Conservation (phyloP, 2,113 vertebrate species). For the Megalops atlanticus region DNA sequence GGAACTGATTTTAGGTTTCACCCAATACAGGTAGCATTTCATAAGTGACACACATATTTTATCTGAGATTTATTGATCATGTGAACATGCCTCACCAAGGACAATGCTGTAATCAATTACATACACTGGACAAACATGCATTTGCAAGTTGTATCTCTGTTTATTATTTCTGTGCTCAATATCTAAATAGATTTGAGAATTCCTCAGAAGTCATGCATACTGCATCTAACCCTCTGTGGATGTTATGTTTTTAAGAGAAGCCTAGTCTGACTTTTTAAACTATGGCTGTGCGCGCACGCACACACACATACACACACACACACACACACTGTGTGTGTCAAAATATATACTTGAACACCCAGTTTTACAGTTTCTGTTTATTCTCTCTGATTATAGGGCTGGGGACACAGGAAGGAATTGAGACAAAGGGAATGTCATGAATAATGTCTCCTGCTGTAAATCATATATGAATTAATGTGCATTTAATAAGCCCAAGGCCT, state of each 20-base stretch:
- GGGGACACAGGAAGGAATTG: background rate
- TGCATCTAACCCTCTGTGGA: too few species aligned
- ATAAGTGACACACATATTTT: background rate
- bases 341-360: background rate
- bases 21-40: background rate
- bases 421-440: conserved; percentile 22
- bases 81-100: background rate
- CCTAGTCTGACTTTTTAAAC: too few species aligned
- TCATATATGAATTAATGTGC: conserved; percentile 32
- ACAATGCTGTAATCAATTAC: background rate
- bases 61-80: background rate
- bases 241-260: too few species aligned
- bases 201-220: too few species aligned
- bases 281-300: background rate
- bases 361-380: background rate
- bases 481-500: conserved; percentile 35
- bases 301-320: background rate
- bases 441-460: conserved; percentile 43
- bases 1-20: background rate
- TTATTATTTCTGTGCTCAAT: too few species aligned
- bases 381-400: background rate
- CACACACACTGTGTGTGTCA: background rate
- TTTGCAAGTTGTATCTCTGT: too few species aligned
- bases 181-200: too few species aligned
- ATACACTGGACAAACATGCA: background rate